These are phyloP conservation scores for Aphidius ervi DNA, from an alignment of 1,140 invertebrate species.

Conservation along the genomic window DNA sequence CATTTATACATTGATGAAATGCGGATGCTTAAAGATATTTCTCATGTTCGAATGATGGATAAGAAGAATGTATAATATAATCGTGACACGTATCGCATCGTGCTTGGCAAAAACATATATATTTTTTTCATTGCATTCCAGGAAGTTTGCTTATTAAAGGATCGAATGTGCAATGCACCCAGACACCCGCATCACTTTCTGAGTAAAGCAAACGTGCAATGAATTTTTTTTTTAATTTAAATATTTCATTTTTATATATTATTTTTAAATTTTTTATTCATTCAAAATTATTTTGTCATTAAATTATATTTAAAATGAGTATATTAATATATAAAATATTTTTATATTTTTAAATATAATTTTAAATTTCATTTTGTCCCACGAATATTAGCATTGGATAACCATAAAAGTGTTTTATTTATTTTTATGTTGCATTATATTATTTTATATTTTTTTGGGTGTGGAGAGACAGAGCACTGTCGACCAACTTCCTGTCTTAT, in stretches of 20 bases:
- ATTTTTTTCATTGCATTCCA: conserved; percentile 41
- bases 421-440: no score
- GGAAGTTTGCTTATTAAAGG: conserved; percentile 36
- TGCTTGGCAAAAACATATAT: conserved; percentile 41
- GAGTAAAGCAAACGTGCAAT: conserved; percentile 38
- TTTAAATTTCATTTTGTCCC: not conserved
- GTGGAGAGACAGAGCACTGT: conserved; percentile 6
- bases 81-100: conserved; percentile 43
- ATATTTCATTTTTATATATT: no score
- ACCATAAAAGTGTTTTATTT: conserved; percentile 37
- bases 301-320: no score
- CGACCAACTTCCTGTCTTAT: conserved; percentile 8
- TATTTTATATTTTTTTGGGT: no score
- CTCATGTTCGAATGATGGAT: not conserved
- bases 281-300: not conserved
- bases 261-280: not conserved
- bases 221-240: conserved; percentile 23
- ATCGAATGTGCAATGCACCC: conserved; percentile 34
- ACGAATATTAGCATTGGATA: conserved; percentile 37
- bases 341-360: no score
- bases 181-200: conserved; percentile 34
- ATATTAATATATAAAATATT: no score
- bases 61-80: conserved; percentile 36
- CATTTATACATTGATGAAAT: not conserved
- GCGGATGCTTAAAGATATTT: not conserved